Conservation (phyloP, 2,113 vertebrate species). For the Hemibagrus wyckioides region DNA sequence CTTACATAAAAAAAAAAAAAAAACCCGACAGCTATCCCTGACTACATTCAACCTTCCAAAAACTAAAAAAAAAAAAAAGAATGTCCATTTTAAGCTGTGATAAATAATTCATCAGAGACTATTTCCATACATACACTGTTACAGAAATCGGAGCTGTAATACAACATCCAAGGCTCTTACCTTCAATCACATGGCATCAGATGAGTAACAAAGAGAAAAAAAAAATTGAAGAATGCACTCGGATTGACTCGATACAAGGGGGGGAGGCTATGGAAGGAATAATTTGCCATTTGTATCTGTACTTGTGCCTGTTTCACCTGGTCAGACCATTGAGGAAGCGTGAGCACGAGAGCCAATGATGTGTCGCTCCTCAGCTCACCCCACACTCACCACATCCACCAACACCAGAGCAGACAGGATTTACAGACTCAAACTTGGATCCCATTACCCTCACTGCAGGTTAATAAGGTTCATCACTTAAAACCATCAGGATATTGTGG, state of each 20-base stretch:
- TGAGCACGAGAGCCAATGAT: slow-evolving; percentile 63
- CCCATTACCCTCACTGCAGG: slow-evolving; percentile 26
- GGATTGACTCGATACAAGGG: neutral
- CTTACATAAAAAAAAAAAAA: neutral
- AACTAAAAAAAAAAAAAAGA: neutral
- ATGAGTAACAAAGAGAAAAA: neutral
- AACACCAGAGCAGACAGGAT: slow-evolving; percentile 51
- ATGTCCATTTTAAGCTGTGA: neutral
- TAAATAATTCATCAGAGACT: neutral
- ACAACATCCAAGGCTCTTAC: neutral
- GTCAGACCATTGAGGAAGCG: slow-evolving; percentile 45
- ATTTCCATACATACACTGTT: neutral
- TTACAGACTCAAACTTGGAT: slow-evolving; percentile 21
- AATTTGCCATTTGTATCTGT: neutral
- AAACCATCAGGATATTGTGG: neutral
- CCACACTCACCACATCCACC: slow-evolving; percentile 61
- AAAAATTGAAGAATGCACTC: neutral
- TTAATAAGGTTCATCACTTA: slow-evolving; percentile 6
- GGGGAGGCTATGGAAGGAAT: neutral
- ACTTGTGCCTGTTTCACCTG: slow-evolving; percentile 8
- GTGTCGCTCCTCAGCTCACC: slow-evolving; percentile 63
- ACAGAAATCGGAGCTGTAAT: neutral
- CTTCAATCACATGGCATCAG: neutral
- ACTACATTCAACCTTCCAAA: neutral
- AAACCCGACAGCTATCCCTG: neutral